phyloP scores from a whole-genome alignment of 2,888 invertebrate genomes.

The Hecatera dysodea region DNA sequence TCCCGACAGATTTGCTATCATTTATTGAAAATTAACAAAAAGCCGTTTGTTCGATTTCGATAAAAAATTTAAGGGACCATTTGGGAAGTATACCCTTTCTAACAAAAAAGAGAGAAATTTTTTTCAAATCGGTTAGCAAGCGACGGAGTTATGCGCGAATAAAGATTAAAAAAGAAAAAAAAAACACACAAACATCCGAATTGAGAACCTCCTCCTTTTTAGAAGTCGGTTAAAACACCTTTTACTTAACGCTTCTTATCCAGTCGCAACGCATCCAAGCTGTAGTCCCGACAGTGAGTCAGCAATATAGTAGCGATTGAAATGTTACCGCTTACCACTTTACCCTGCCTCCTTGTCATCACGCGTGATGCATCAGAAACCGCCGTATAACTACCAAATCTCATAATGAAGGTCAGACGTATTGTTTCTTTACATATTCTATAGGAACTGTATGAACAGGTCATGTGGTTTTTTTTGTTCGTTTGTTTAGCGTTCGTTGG shows the following conservation, averaged over 20 bases:
- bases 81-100: too few species aligned
- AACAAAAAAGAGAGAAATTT: too few species aligned
- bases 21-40: too few species aligned
- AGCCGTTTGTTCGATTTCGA: too few species aligned
- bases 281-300: slow-evolving; percentile 70
- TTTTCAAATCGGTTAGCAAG: too few species aligned
- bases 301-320: slow-evolving; percentile 73
- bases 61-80: too few species aligned
- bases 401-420: slow-evolving; percentile 62
- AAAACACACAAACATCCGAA: too few species aligned
- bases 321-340: slow-evolving; percentile 74
- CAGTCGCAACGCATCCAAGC: slow-evolving; percentile 50
- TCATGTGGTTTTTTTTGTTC: slow-evolving; percentile 53
- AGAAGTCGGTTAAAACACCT: too few species aligned
- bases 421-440: slow-evolving; percentile 63
- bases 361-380: slow-evolving; percentile 63
- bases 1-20: too few species aligned
- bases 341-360: slow-evolving; percentile 68
- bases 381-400: slow-evolving; percentile 63
- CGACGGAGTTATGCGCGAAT: too few species aligned
- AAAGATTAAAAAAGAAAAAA: too few species aligned
- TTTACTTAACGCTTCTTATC: slow-evolving; percentile 47
- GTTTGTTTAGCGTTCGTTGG: slow-evolving; percentile 41
- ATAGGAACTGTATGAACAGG: slow-evolving; percentile 55
- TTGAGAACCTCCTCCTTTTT: too few species aligned